These are phyloP conservation scores for Sebastes hubbsi DNA, from an alignment of 2,797 vertebrate species.

Conservation along the genomic window DNA sequence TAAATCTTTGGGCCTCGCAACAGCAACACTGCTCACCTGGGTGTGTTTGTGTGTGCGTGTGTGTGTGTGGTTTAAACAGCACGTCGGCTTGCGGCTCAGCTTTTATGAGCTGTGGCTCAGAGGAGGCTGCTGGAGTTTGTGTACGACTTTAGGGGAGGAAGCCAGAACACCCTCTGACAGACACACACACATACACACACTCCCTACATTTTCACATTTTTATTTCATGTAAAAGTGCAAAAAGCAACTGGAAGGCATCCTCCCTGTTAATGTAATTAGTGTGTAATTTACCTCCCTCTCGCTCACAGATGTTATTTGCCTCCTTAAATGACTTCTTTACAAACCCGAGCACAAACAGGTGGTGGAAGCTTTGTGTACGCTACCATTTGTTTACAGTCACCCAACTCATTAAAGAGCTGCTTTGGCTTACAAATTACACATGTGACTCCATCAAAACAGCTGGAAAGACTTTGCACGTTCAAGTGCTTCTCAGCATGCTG, in stretches of 20 bases:
- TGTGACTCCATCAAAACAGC: constrained; percentile 27
- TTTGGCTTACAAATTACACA: constrained; percentile 19
- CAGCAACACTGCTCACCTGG: not conserved
- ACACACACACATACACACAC: constrained; percentile 80
- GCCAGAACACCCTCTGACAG: constrained; percentile 62
- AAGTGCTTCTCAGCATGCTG: not conserved
- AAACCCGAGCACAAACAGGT: constrained; percentile 87
- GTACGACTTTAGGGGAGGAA: constrained; percentile 35
- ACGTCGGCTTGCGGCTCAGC: constrained; percentile 84
- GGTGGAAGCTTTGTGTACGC: constrained; percentile 52
- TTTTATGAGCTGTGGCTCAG: constrained; percentile 88
- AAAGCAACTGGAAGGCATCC: constrained; percentile 86
- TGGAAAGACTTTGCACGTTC: constrained; percentile 39
- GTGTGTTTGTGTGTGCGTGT: not conserved
- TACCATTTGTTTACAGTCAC: constrained; percentile 26
- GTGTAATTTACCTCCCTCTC: constrained; percentile 90
- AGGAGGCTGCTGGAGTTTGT: constrained; percentile 76
- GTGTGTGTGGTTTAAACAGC: constrained; percentile 23
- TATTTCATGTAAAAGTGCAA: constrained; percentile 79
- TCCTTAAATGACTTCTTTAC: constrained; percentile 81
- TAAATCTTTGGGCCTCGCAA: not conserved
- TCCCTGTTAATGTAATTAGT: constrained; percentile 91
- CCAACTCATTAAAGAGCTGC: constrained; percentile 14
- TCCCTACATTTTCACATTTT: not conserved
- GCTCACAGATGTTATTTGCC: constrained; percentile 85